phyloP scores from a whole-genome alignment of 2,797 vertebrate genomes.

The Phoxinus dragarum region DNA sequence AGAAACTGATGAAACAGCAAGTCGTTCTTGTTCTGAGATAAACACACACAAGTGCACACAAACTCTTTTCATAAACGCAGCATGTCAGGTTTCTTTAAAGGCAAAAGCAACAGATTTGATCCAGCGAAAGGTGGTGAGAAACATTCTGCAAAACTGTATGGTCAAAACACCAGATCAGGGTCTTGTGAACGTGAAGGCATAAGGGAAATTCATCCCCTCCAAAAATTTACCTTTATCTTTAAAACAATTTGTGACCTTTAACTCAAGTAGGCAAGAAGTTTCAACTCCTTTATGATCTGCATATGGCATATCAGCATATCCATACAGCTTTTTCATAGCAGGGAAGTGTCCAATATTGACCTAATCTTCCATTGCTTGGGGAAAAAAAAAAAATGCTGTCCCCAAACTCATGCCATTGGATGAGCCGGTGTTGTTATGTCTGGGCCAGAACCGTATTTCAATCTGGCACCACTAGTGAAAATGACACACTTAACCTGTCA shows the following conservation, averaged over 20 bases:
- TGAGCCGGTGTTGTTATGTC: background rate
- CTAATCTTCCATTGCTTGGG: background rate
- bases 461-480: background rate
- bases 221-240: background rate
- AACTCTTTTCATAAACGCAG: conserved; percentile 1
- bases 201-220: background rate
- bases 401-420: background rate
- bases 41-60: conserved; percentile 9
- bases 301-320: background rate
- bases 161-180: background rate
- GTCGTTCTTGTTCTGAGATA: background rate
- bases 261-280: background rate
- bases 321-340: background rate
- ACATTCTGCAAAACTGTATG: background rate
- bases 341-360: background rate
- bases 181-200: background rate
- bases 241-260: background rate
- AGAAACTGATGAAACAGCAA: conserved; percentile 41
- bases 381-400: too few species aligned
- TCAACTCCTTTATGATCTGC: background rate
- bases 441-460: background rate
- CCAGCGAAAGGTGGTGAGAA: background rate
- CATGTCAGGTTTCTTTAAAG: conserved; percentile 5
- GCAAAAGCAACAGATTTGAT: background rate
- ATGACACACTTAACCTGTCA: conserved; percentile 25